phyloP scores from a whole-genome alignment of 2,888 invertebrate species.

The Nomada goodeniana region DNA sequence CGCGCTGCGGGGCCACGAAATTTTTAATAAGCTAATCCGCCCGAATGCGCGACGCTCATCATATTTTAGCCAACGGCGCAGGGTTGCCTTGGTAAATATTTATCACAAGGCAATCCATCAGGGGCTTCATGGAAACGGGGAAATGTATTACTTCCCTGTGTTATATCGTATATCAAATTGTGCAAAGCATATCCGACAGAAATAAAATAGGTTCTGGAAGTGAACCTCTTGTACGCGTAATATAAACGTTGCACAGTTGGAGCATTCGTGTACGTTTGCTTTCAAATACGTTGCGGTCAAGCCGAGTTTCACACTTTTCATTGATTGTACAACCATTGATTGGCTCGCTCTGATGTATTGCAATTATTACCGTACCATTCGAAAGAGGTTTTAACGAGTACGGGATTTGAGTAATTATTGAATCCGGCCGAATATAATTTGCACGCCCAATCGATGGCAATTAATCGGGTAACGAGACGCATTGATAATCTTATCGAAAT shows the following conservation, averaged over 20 bases:
- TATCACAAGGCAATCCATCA: slow-evolving; percentile 2
- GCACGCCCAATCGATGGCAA: slow-evolving; percentile 41
- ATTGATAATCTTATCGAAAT: slow-evolving; percentile 57
- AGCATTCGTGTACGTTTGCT: too few relatives aligned
- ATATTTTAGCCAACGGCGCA: slow-evolving; percentile 4
- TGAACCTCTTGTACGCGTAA: too few relatives aligned
- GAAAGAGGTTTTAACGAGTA: slow-evolving; percentile 29
- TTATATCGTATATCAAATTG: not conserved
- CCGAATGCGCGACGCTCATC: slow-evolving; percentile 33
- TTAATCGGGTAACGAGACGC: slow-evolving; percentile 53
- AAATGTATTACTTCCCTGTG: not conserved
- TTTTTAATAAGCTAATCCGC: slow-evolving; percentile 43
- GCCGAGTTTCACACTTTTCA: not conserved
- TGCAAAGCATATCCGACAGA: too few relatives aligned
- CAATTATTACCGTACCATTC: slow-evolving; percentile 17
- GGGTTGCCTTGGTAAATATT: slow-evolving; percentile 12
- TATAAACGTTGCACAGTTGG: too few relatives aligned
- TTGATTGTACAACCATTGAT: not conserved
- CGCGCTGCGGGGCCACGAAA: slow-evolving; percentile 26
- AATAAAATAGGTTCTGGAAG: too few relatives aligned
- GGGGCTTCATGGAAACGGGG: not conserved
- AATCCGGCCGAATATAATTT: slow-evolving; percentile 55
- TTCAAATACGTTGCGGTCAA: not conserved
- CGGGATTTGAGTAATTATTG: slow-evolving; percentile 22
- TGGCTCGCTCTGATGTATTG: too few relatives aligned